Base-by-base conservation (phyloP, 1,140 invertebrate genomes). In the Philotrypesis tridentata region DNA sequence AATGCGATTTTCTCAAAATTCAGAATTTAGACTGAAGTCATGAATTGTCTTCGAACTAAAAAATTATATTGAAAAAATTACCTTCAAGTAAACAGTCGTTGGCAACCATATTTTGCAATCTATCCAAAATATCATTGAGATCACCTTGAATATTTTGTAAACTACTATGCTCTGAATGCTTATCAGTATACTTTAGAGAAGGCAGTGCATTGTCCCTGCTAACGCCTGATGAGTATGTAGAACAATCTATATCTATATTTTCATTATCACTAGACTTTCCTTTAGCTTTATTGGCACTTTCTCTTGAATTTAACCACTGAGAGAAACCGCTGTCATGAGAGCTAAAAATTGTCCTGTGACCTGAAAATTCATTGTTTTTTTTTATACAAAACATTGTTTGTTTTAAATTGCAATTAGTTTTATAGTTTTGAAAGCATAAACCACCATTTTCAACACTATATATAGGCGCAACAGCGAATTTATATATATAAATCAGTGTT, bases 81-180 rank as follows among this genome's bases (percentile, higher is more conserved):
- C 91, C 90, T 83, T 92, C 90, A 4, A 91, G 86, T 73, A 89
- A 86, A 84, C 87, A 92, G 61, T 92, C 92, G 65, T 92, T 92
- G 23, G 92, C 89, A 21, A 93, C 91, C 90, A 93, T 92, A 86
- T 92, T 92, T 87, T 93, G 92, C 65, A 93, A 86, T 85, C 91
- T 91, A 80, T 92, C 91, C 73, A 93, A 86, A 82, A 93, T 93
- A 83, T 92, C 91, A 84, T 93, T 92, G 21, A 93, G 85, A 87
- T 92, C 92, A 27, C 90, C 91, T 87, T 92, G 92, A 85, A 93
- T 91, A 87, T 92, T 92, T 86, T 92, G 90, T 48, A 93, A 85
- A 73, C 91, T 92, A 82, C 90, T 91, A 33, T 91, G 89, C 23
- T 83, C 76, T 29, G 82, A 83, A 68, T 83, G 29, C 72, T 91